phyloP scores from a whole-genome alignment of 2,797 vertebrate genomes.

The Aythya fuligula region DNA sequence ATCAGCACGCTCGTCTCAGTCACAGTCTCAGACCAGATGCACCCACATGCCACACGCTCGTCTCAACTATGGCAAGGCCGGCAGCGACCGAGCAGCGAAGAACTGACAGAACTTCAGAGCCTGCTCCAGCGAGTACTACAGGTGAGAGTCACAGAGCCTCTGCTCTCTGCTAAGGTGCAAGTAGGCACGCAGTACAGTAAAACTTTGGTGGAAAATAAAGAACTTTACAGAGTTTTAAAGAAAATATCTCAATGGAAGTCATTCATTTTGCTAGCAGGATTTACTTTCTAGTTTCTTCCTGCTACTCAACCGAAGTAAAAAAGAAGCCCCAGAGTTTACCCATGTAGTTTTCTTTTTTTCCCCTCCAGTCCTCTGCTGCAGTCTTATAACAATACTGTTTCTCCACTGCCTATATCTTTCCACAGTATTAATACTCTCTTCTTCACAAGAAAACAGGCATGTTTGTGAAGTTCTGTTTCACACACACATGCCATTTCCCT shows the following conservation, averaged over 20 bases:
- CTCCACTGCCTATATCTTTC: not conserved
- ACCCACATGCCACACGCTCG: rapidly evolving
- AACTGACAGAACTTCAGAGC: not conserved
- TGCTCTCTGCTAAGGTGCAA: not conserved
- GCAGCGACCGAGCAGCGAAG: not conserved
- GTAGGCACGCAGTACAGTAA: not conserved
- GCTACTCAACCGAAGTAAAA: not conserved
- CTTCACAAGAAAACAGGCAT: not conserved
- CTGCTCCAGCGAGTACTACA: not conserved
- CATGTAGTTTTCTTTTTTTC: not conserved
- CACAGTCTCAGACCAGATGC: not conserved
- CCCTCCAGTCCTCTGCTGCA: not conserved
- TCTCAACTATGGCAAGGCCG: not conserved
- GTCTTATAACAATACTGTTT: not conserved
- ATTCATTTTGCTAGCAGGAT: not conserved
- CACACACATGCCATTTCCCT: not conserved
- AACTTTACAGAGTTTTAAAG: not conserved
- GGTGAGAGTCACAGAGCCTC: not conserved
- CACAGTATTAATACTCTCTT: not conserved
- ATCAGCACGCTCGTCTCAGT: rapidly evolving
- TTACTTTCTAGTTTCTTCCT: not conserved
- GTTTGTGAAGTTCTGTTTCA: not conserved
- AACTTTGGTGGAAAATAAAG: not conserved
- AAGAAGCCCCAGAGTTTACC: not conserved
- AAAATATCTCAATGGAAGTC: not conserved